phyloP scores from a whole-genome alignment of 2,797 vertebrate genomes.

The Pyrocephalus nanus region DNA sequence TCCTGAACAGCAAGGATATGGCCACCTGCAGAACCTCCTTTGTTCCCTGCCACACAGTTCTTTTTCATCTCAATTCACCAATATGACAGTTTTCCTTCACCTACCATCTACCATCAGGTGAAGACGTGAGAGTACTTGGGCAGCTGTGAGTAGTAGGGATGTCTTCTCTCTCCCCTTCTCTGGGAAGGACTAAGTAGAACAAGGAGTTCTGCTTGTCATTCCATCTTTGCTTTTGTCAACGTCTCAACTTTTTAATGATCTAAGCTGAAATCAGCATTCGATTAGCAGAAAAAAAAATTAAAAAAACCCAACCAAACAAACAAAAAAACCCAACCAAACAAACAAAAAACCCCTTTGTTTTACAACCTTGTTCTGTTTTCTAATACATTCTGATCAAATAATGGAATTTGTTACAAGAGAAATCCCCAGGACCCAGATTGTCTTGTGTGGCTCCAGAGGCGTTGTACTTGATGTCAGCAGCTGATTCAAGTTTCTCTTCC shows the following conservation, averaged over 20 bases:
- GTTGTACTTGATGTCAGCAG: background rate
- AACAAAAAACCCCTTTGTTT: background rate
- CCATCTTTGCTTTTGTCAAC: background rate
- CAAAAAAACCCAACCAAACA: no score
- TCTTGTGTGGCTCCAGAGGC: background rate
- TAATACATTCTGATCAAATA: background rate
- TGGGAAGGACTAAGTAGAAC: background rate
- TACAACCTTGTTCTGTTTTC: background rate
- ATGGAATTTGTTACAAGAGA: background rate
- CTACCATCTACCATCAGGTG: background rate
- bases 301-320: no score
- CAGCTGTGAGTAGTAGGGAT: background rate
- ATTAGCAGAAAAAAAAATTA: background rate
- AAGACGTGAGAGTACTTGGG: background rate
- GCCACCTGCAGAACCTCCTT: background rate
- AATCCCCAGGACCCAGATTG: background rate
- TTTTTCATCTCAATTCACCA: background rate
- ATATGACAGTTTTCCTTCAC: background rate
- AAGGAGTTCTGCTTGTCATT: background rate
- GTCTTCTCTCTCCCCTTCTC: background rate
- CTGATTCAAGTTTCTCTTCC: background rate
- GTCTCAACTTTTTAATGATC: background rate
- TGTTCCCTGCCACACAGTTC: background rate
- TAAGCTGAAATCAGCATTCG: rapidly evolving
- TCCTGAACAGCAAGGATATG: background rate